Base-by-base conservation (phyloP, 2,797 vertebrate species). In the Lacerta viridis region DNA sequence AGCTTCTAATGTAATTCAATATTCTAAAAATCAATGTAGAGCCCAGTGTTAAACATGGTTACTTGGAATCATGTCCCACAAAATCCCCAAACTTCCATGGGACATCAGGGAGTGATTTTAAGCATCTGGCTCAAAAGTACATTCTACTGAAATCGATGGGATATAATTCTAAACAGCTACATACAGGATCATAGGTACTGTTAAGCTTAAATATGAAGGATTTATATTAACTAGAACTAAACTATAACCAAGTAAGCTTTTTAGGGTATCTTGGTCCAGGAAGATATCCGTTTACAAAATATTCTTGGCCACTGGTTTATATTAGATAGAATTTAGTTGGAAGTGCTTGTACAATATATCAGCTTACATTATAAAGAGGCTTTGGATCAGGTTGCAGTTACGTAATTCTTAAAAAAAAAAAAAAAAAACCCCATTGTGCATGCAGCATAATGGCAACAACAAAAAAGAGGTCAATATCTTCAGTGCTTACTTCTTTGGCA, bases 221-320 rank as follows among this genome's bases (percentile, higher is more conserved):
- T 78, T 20, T 33, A 33, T 33, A 72, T 78, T 78, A 50, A 78
- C 27, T 55, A 78, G 29, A 78, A 78, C 13, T 64, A 8, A 80
- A 80, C n/a, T 13, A 36, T 7, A 80, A 5, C 27, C 7, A 36
- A n/a, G 61, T 61, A 13, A 20, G 59, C 20, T 23, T 64, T 80
- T 64, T 36, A 61, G 17, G 29, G 55, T 29, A 59, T 59, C 50
- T 80, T 80, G 50, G 17, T 33, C n/a, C 50, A 61, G 46, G 25
- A 61, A 80, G 46, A 15, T 20, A 76, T 50, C 61, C 36, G 18
- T 41, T 80, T 80, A 33, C 7, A 64, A 81, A 81, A 75, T 25
- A 87, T 81, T 82, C 27, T 80, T 43, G 39, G 29, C 5, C 23
- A 29, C 23, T 36, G 75, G n/a, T 76, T 82, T 83, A 66, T 83